Evolutionary conservation across 2,888 invertebrate genomes (phyloP), one percentile per base, ranked within the genome.

Genomic region (Diachrysia chrysitis): DNA sequence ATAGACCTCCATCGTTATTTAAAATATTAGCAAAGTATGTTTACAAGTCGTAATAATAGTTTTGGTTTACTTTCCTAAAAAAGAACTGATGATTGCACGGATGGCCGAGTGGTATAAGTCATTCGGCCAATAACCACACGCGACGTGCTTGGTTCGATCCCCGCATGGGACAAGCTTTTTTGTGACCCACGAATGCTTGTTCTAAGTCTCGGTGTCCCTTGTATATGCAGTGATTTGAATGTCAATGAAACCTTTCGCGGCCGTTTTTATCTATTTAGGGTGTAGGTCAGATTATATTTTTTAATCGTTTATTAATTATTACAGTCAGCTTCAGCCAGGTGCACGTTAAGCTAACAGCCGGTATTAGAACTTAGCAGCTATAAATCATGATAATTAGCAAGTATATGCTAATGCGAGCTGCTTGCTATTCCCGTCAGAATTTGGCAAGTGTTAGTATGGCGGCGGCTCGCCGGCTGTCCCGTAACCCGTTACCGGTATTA

Each of bases 361-460:
- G 19, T 42, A 42, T 51, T 51, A 51, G 19, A 21, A 10, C 10
- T 51, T 21, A 51, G 19, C 12, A 23, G 37, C 37, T 46, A 60
- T 46, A 3, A 54, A 58, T 54, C 32, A 7, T 46, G 23, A 17
- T 65, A 64, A 67, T 66, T 63, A 19, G 21, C 61, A 25, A 46
- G 55, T 63, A 59, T 54, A 51, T 60, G 6, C 35, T 46, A 63
- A 59, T 56, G 37, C 58, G 23, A n/a, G 48, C 66, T 69, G 61
- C 65, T 78, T 76, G 58, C 61, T 70, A 78, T 76, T 67, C 70
- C 42, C 21, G 25, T 32, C 68, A 66, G 63, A 75, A 59, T 77
- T 75, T 62, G 75, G 67, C 63, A 56, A 59, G 71, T 56, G 64
- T 37, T 48, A 54, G 54, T 14, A 48, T 25, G 19, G 58, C 54